Conservation (phyloP, 2,113 vertebrate species). For the Cervus canadensis region DNA sequence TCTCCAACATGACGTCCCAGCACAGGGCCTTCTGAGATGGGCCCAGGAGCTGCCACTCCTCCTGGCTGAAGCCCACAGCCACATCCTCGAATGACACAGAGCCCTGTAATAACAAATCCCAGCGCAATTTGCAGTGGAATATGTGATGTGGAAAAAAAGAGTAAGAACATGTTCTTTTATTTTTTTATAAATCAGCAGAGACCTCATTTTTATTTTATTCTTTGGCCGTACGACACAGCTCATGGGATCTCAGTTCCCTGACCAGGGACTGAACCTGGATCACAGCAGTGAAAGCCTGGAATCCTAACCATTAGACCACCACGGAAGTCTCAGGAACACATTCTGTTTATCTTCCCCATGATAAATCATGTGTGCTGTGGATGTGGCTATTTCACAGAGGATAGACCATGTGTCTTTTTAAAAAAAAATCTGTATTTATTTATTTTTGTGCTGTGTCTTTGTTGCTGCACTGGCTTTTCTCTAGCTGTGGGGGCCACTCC, state of each 20-base stretch:
- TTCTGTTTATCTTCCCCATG: neutral
- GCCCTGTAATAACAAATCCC: neutral
- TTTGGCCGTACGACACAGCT: neutral
- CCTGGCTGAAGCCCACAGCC: constrained; percentile 9
- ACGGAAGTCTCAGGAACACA: neutral
- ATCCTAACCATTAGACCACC: neutral
- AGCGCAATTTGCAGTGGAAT: neutral
- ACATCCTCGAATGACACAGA: constrained; percentile 23
- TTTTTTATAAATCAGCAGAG: neutral
- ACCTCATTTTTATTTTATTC: neutral
- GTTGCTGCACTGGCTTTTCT: neutral
- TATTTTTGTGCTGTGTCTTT: neutral
- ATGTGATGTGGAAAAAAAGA: neutral
- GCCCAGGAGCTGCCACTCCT: constrained; percentile 42
- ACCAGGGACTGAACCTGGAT: neutral
- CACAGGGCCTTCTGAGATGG: neutral
- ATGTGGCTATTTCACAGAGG: neutral
- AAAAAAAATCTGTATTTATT: neutral
- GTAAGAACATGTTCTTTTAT: neutral
- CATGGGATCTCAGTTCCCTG: neutral
- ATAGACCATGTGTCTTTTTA: rapidly evolving
- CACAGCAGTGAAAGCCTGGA: neutral
- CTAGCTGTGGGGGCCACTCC: neutral
- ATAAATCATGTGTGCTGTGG: neutral
- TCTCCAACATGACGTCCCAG: constrained; percentile 43